Evolutionary conservation across 2,797 vertebrate species (phyloP), one percentile per base, ranked within the genome.

Genomic region (Argya squamiceps): DNA sequence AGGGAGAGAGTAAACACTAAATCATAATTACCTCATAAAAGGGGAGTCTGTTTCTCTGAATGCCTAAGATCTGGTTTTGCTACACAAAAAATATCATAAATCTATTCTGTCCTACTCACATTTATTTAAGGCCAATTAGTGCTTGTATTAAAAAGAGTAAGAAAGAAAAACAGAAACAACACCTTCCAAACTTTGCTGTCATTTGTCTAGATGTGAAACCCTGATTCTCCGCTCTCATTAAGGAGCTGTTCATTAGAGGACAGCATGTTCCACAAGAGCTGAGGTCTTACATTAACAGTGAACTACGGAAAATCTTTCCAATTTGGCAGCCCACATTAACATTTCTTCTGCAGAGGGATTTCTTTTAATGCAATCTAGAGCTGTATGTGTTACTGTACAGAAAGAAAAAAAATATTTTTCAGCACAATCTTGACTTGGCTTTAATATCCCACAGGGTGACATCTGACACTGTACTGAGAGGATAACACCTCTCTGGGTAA

Each of bases 121-220:
- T 96, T 97, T 98, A 97, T 92, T 98, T 97, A 97, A 97, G 91
- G 91, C 95, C 95, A 98, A 97, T 98, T 98, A 98, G 96, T 96
- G 96, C 89, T 96, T 84, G 76, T 73, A 71, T 93, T 97, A 97
- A 89, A 97, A 96, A 87, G 75, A 92, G 91, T 96, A 97, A 96
- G 96, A 97, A 95, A 97, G 88, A 89, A 95, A 94, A 85, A 50
- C 82, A 94, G 85, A 96, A 96, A 88, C 79, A 92, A 24, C 75
- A 89, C 85, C 80, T 96, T 96, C 88, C 89, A 91, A 96, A 97
- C 92, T 94, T 94, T 73, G 74, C 82, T 91, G 95, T 92, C 87
- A 64, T 82, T 93, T 2, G 0, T 26, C 34, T 34, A 71, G 93
- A 69, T 68, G n/a, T 56, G 81, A 85, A 96, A 93, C 26, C n/a